Evolutionary conservation across 2,113 vertebrate genomes (phyloP), one percentile per base, ranked within the genome.

Genomic region (Leucoraja erinaceus): DNA sequence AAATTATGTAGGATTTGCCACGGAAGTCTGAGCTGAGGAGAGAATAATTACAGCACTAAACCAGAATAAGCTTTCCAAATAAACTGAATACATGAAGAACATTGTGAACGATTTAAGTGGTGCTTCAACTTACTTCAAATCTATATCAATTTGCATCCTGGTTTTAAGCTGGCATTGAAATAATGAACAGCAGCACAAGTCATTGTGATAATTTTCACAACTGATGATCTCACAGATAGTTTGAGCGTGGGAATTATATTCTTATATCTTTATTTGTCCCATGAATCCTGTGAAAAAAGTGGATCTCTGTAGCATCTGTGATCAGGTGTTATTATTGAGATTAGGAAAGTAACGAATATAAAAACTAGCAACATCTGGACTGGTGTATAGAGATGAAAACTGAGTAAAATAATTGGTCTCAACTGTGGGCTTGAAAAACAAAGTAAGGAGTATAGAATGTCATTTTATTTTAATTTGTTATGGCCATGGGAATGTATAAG

Each of bases 321-420:
- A 72, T 25, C 22, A 91, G 20, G 90, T 54, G 70, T 10, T 38
- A 28, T 72, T 54, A 38, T 72, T 72, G 68, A 28, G 20, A 7
- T 74, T 88, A 0, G 3, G 18, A 74, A 54, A 54, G 28, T 47
- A 91, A 59, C 8, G 72, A 54, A 72, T 38, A 72, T 72, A 72
- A 72, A 54, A 54, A 72, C 20, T 54, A 72, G 38, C 3, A 63
- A 91, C 28, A 91, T 72, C 33, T 33, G 70, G 66, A 47, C 31
- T 91, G 88, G 83, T 47, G 22, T 47, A 33, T 31, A 72, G 88
- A 31, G 63, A 90, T 72, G 7, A 72, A 72, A 91, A 70, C 28
- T 16, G 59, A 38, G 38, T 72, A 68, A 88, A 91, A 72, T 91
- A 91, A 91, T 91, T 91, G 88, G 63, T 91, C 88, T 91, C 66